A percentile compares a stretch with the other conserved stretches of the same genome.
phyloP scores from a whole-genome alignment of 2,888 invertebrate species.

The Scaptomyza parva region DNA sequence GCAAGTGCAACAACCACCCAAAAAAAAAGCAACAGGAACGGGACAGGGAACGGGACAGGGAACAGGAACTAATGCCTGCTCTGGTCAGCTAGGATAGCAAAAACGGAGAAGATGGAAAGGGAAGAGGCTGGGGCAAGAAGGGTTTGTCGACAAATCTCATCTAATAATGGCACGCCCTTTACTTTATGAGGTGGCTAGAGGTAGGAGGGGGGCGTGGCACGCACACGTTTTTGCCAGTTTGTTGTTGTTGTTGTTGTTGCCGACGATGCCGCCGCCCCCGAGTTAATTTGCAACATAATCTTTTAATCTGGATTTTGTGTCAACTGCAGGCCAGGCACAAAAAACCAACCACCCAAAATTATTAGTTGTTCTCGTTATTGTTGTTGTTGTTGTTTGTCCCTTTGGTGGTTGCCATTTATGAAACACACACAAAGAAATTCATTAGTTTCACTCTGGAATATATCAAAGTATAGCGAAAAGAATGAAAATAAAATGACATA shows the following conservation, averaged over 20 bases:
- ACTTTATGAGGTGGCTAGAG: not conserved
- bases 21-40: not conserved
- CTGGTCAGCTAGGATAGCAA: not conserved
- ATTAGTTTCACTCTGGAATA: conserved; percentile 47
- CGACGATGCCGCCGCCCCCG: conserved; percentile 39
- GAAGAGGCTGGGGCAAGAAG: not conserved
- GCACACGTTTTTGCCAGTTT: conserved; percentile 10
- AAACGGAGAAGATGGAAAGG: not conserved
- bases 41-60: too few species aligned
- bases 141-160: conserved; percentile 40
- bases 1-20: conserved; percentile 64
- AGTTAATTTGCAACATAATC: conserved; percentile 81
- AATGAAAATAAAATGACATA: conserved; percentile 54
- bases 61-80: conserved; percentile 5
- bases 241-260: conserved; percentile 8
- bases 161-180: conserved; percentile 42
- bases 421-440: conserved; percentile 57
- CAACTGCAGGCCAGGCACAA: conserved; percentile 62
- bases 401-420: conserved; percentile 67
- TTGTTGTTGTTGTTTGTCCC: conserved; percentile 1
- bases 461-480: not conserved
- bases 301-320: conserved; percentile 80
- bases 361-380: not conserved
- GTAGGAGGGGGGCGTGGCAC: conserved; percentile 45
- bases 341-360: conserved; percentile 34